Percentiles rank a stretch among this genome's conserved stretches.
Evolutionary conservation across 2,888 invertebrate species (phyloP).

Genomic region (Clivina fossor): DNA sequence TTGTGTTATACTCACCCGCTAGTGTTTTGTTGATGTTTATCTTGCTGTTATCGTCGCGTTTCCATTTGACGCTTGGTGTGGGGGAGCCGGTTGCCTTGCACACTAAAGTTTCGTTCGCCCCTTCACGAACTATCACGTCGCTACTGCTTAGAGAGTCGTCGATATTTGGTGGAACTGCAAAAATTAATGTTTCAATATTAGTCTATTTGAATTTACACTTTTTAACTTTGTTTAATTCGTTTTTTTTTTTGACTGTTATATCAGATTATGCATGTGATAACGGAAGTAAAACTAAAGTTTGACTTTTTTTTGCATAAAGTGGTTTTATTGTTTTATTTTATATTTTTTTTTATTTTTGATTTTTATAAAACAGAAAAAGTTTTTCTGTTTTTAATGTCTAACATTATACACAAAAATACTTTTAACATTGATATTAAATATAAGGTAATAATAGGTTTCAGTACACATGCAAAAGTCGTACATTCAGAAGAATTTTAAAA

Average conservation of each 20-base stretch:
- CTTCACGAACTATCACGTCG: slow-evolving; percentile 88
- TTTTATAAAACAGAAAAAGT: too few relatives aligned
- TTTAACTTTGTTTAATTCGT: not conserved
- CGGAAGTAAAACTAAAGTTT: not conserved
- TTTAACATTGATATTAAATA: too few relatives aligned
- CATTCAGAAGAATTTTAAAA: too few relatives aligned
- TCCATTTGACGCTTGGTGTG: slow-evolving; percentile 87
- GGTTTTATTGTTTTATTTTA: not conserved
- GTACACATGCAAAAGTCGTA: too few relatives aligned
- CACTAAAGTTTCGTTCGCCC: slow-evolving; percentile 83
- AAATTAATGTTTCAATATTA: too few relatives aligned
- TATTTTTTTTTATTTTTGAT: not conserved
- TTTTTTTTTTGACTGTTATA: not conserved
- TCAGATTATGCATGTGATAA: too few relatives aligned
- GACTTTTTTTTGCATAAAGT: not conserved
- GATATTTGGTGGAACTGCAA: slow-evolving; percentile 86
- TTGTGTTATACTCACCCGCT: slow-evolving; percentile 65
- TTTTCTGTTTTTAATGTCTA: too few relatives aligned
- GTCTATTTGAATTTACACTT: too few relatives aligned
- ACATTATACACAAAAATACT: too few relatives aligned
- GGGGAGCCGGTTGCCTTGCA: slow-evolving; percentile 90
- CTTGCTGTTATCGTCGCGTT: slow-evolving; percentile 84
- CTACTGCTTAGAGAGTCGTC: slow-evolving; percentile 88
- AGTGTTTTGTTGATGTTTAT: slow-evolving; percentile 83
- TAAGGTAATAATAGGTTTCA: too few relatives aligned